Evolutionary conservation across 1,140 invertebrate species (phyloP).

Genomic region (Saccostrea glomerata): DNA sequence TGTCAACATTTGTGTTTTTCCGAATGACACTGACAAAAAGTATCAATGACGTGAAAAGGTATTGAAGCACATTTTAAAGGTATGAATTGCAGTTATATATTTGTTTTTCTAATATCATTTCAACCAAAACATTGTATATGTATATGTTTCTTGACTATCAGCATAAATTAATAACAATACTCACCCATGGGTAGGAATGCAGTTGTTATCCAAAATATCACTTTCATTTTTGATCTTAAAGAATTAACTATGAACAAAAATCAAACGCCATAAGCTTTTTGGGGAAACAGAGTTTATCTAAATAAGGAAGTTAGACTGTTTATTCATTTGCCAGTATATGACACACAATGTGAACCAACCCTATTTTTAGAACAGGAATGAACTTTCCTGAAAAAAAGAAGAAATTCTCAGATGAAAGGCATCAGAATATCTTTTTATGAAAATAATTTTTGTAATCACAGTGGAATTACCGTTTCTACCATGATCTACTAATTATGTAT

Average conservation of each 20-base stretch:
- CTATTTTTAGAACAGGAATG: background rate
- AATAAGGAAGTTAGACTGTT: background rate
- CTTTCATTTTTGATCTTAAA: background rate
- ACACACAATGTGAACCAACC: background rate
- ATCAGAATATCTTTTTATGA: too few relatives aligned
- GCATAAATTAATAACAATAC: background rate
- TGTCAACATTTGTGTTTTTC: background rate
- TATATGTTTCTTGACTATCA: too few relatives aligned
- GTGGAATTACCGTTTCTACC: too few relatives aligned
- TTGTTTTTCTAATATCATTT: too few relatives aligned
- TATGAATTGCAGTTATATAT: too few relatives aligned
- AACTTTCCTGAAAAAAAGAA: background rate
- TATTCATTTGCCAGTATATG: background rate
- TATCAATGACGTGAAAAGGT: too few relatives aligned
- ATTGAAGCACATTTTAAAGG: too few relatives aligned
- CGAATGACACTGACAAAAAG: background rate
- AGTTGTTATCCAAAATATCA: background rate
- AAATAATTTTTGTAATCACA: too few relatives aligned
- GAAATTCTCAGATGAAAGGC: background rate
- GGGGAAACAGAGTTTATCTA: background rate
- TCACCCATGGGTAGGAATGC: background rate
- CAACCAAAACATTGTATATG: too few relatives aligned
- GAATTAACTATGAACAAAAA: background rate
- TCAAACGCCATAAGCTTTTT: background rate
- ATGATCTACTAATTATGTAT: too few relatives aligned